A percentile compares a stretch with the other conserved stretches of the same genome.
These are phyloP conservation scores for Eurystomus glaucurus DNA, from an alignment of 2,797 vertebrate genomes.

Conservation along the genomic window DNA sequence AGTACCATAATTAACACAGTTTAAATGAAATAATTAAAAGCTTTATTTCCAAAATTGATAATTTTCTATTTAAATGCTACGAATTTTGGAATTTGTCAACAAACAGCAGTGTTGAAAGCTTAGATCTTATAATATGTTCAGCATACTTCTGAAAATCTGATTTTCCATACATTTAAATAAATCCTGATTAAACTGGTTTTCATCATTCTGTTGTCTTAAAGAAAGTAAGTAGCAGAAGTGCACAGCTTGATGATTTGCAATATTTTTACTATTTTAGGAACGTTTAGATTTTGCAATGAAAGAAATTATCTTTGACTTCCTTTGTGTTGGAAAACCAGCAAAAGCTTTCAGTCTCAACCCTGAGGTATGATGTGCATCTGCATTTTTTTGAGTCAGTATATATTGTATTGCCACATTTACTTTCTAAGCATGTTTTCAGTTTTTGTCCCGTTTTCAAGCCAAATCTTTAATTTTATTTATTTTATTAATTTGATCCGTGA, in stretches of 20 bases:
- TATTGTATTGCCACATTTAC: not conserved
- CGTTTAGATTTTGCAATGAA: slow-evolving; percentile 99
- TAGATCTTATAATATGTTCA: not conserved
- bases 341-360: slow-evolving; percentile 99
- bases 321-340: slow-evolving; percentile 97
- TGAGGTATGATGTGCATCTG: slow-evolving; percentile 86
- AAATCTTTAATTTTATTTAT: too few species aligned
- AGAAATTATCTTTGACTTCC: slow-evolving; percentile 99
- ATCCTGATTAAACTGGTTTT: not conserved
- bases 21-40: slow-evolving; percentile 66
- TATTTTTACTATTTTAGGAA: slow-evolving; percentile 86
- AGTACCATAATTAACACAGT: slow-evolving; percentile 3
- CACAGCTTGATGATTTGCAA: slow-evolving; percentile 4
- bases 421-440: not conserved
- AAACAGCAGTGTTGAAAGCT: not conserved
- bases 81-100: not conserved
- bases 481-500: not conserved
- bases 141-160: not conserved
- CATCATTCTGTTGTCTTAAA: not conserved
- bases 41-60: not conserved
- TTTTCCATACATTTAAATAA: not conserved
- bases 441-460: too few species aligned
- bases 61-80: slow-evolving; percentile 30
- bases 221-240: slow-evolving; percentile 2
- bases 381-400: not conserved